Evolutionary conservation across 2,113 vertebrate species (phyloP), one percentile per base, ranked within the genome.

Genomic region (Psammodynastes pulverulentus): DNA sequence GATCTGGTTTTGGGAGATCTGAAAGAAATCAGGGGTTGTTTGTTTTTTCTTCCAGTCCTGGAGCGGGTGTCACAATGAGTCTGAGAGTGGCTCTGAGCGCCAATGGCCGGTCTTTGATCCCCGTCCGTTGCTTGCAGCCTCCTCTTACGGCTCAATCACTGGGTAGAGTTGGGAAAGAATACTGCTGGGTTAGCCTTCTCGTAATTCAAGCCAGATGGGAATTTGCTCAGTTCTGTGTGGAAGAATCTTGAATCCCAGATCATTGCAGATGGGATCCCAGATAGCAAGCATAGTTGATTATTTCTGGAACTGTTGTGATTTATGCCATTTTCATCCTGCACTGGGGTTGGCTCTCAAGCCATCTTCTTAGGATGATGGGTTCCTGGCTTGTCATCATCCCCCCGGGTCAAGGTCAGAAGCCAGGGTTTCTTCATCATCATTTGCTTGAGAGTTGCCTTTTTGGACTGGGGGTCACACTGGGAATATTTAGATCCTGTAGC

Each of bases 151-250:
- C 93, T 94, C 91, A 93, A 93, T 92, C 94, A 84, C 94, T 96
- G 94, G 91, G 95, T 94, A 96, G 92, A 95, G 94, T 92, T 94
- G 96, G 95, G 93, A 95, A 96, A 93, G 92, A 94, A 94, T 94
- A 91, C 96, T 92, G 94, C 24, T 52, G 1, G 97, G 85, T 90
- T 89, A 94, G 96, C 94, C 95, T 94, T 95, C 96, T 94, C 92
- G 24, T 94, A 94, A 95, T 94, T 95, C 93, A 96, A 92, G 96
- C 95, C 96, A 84, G 92, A n/a, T 96, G 94, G 92, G 95, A 92
- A 94, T 96, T 95, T 97, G 96, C 97, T 96, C 79, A 92, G 91
- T 95, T 96, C 94, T 90, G 93, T 97, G 96, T 17, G 67, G 67
- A 39, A 79, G 67, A 39, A 79, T 6, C 15, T 79, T 19, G 15